phyloP scores from a whole-genome alignment of 2,113 vertebrate genomes.

The Sigmodon hispidus region DNA sequence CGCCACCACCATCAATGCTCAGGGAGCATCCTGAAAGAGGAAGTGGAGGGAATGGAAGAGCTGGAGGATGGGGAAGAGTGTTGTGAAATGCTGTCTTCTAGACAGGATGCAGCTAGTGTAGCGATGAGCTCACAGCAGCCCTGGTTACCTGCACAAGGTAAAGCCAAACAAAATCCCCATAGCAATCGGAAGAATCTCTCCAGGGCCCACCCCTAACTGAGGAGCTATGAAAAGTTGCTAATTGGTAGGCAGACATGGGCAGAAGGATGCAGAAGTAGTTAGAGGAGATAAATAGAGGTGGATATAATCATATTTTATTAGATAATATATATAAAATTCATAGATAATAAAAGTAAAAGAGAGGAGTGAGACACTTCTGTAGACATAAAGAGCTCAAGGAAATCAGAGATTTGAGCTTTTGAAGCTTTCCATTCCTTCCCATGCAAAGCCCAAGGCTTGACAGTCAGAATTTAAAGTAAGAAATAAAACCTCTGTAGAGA shows the following conservation, averaged over 20 bases:
- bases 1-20: neutral
- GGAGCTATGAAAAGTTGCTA: neutral
- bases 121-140: neutral
- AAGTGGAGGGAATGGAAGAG: neutral
- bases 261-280: neutral
- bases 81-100: neutral
- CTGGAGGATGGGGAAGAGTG: neutral
- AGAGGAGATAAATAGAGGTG: neutral
- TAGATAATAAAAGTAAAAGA: neutral
- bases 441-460: neutral
- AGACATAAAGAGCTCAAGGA: neutral
- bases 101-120: neutral
- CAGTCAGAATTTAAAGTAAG: conserved; percentile 29
- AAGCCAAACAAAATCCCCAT: neutral
- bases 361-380: neutral
- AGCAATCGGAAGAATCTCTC: neutral
- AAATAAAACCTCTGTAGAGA: neutral
- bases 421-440: neutral
- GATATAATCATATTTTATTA: neutral
- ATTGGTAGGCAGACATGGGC: neutral
- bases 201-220: neutral
- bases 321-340: no score
- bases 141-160: neutral
- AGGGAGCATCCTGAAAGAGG: neutral
- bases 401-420: neutral